phyloP scores from a whole-genome alignment of 2,888 invertebrate genomes.

The Sphaeridia pumilis region DNA sequence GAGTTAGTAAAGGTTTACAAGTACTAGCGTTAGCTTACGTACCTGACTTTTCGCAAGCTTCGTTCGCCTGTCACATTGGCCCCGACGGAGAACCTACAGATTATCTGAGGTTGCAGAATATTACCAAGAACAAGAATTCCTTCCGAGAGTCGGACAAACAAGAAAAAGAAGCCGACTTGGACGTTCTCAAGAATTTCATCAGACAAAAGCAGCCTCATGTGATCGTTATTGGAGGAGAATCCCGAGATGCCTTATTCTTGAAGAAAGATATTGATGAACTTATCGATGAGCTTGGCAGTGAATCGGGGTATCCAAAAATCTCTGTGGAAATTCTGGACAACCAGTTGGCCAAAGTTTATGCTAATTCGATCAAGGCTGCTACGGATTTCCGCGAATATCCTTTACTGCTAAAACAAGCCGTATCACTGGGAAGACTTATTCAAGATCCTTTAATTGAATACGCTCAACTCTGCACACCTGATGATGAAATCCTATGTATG shows the following conservation, averaged over 20 bases:
- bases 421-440: constrained; percentile 78
- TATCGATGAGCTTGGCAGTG: constrained; percentile 60
- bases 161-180: constrained; percentile 55
- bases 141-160: constrained; percentile 55
- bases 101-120: constrained; percentile 72
- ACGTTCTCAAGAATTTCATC: constrained; percentile 67
- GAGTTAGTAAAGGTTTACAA: constrained; percentile 65
- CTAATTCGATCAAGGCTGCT: constrained; percentile 75
- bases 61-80: constrained; percentile 76
- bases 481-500: constrained; percentile 91
- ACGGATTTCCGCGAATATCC: constrained; percentile 91
- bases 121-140: constrained; percentile 69
- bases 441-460: constrained; percentile 96
- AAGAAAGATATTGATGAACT: constrained; percentile 64
- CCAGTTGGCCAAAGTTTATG: constrained; percentile 82
- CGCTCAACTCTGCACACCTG: constrained; percentile 86
- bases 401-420: constrained; percentile 74
- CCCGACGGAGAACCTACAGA: constrained; percentile 87
- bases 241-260: constrained; percentile 70
- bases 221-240: constrained; percentile 81
- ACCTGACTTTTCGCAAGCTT: constrained; percentile 68
- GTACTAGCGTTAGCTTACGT: constrained; percentile 81
- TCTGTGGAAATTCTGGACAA: constrained; percentile 87
- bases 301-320: constrained; percentile 75
- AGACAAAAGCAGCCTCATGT: constrained; percentile 84